These are phyloP conservation scores for Harpalus rubripes DNA, from an alignment of 2,888 invertebrate genomes.

Conservation along the genomic window DNA sequence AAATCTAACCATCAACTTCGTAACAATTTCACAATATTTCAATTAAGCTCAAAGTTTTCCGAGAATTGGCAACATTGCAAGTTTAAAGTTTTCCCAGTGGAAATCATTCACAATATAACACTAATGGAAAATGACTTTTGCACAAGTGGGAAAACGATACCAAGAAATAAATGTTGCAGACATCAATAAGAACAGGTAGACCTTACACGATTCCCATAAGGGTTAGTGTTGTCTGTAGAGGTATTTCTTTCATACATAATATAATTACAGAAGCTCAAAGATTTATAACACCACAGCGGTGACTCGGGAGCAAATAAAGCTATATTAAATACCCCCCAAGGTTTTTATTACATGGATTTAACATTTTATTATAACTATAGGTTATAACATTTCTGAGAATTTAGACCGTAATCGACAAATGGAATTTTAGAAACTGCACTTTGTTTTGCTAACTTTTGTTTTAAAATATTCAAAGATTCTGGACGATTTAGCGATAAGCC, in stretches of 20 bases:
- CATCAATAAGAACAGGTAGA: constrained; percentile 29
- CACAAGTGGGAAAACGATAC: constrained; percentile 52
- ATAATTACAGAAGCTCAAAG: constrained; percentile 41
- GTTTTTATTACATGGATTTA: constrained; percentile 12
- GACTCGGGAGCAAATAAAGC: constrained; percentile 40
- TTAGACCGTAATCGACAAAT: too few species aligned
- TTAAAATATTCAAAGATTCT: too few species aligned
- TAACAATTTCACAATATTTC: constrained; percentile 48
- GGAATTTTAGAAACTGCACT: too few species aligned
- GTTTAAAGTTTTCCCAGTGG: constrained; percentile 51
- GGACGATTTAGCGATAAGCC: too few species aligned
- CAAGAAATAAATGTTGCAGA: constrained; percentile 45
- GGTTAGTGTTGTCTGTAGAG: constrained; percentile 4
- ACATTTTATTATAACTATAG: too few species aligned
- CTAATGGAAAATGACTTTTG: constrained; percentile 57
- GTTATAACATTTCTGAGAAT: too few species aligned
- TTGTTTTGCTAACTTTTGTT: too few species aligned
- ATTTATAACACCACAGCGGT: constrained; percentile 18
- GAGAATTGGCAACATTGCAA: constrained; percentile 47
- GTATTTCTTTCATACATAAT: constrained; percentile 54
- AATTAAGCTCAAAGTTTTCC: constrained; percentile 49
- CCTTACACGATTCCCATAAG: constrained; percentile 18
- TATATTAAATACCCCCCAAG: constrained; percentile 51
- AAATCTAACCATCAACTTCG: constrained; percentile 30
- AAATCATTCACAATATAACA: constrained; percentile 51